Percentiles rank a stretch among this genome's conserved stretches.
These are phyloP conservation scores for Campoplex nolae DNA, from an alignment of 2,888 invertebrate genomes.

Conservation along the genomic window DNA sequence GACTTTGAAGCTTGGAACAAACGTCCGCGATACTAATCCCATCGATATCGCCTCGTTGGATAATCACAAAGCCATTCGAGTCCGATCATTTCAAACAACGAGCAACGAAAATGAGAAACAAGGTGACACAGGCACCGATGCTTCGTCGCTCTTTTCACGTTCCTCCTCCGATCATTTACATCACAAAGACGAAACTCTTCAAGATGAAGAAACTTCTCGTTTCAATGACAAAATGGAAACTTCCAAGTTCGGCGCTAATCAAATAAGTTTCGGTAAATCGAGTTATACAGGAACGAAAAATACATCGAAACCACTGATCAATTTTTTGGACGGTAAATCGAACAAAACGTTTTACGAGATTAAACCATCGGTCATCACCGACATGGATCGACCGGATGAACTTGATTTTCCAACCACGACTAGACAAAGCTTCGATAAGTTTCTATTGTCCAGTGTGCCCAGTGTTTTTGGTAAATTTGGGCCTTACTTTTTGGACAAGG, in stretches of 20 bases:
- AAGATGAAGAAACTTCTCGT: conserved; percentile 2
- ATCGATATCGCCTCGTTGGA: conserved; percentile 31
- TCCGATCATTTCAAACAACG: conserved; percentile 48
- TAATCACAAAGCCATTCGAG: conserved; percentile 63
- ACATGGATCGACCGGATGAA: conserved; percentile 71
- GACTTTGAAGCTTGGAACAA: background rate
- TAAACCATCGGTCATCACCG: conserved; percentile 79
- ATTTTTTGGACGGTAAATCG: conserved; percentile 74
- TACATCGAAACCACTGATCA: conserved; percentile 73
- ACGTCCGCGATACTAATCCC: conserved; percentile 32
- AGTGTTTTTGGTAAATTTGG: conserved; percentile 84
- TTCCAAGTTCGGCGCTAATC: conserved; percentile 33
- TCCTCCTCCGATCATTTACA: conserved; percentile 12
- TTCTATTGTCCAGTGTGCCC: conserved; percentile 79
- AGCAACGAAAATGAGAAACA: conserved; percentile 37
- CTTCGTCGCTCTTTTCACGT: conserved; percentile 33
- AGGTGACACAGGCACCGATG: background rate
- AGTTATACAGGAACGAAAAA: conserved; percentile 65
- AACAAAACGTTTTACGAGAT: conserved; percentile 81
- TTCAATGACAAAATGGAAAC: background rate
- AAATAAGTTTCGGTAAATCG: conserved; percentile 46
- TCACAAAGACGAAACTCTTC: conserved; percentile 13
- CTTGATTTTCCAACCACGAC: conserved; percentile 59
- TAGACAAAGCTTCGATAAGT: conserved; percentile 63
- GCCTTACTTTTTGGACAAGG: conserved; percentile 88